Evolutionary conservation across 23 tunicate genomes (phyloP), one percentile per base, ranked within the genome.

Genomic region (Halocynthia roretzi): DNA sequence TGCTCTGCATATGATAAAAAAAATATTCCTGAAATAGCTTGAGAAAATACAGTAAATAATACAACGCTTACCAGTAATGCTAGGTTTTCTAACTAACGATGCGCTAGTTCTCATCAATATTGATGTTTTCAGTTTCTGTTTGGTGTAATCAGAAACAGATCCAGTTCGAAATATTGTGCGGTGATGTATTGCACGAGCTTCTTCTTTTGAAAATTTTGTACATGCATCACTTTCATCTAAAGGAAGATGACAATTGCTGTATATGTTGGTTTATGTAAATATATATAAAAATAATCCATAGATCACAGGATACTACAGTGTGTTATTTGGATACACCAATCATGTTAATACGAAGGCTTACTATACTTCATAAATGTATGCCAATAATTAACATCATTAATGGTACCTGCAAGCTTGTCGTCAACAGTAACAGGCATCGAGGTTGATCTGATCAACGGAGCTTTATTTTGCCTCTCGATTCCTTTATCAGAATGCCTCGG

Each of bases 71-170:
- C 17, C 97, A 52, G 97, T 91, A 52, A 91, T 91, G 61, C 97
- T 91, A 8, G 97, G 97, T 55, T 91, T 91, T 17, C 97, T 55
- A 61, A 91, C 87, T n/a, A 91, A 67, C 0, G 97, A 83, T 40
- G 97, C 97, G 0, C 91, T 85, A 6, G 91, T 91, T 19, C 73
- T 55, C 23, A 83, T 80, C 55, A 85, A 57, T 23, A 91, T 91
- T 23, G 86, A 58, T 48, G 72, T 75, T 67, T 85, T 85, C 68
- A 91, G 63, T 66, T 78, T 85, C 53, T 51, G 55, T 62, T 84
- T 85, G 6, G 96, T 90, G 75, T 82, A 90, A 78, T 90, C 89
- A 40, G 89, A 84, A 31, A 90, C 88, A 12, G 76, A 71, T 54
- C 96, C 88, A 15, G 96, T 84, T 52, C 88, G 75, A 86, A 54